phyloP scores from a whole-genome alignment of 2,797 vertebrate species.

The Streptopelia turtur region DNA sequence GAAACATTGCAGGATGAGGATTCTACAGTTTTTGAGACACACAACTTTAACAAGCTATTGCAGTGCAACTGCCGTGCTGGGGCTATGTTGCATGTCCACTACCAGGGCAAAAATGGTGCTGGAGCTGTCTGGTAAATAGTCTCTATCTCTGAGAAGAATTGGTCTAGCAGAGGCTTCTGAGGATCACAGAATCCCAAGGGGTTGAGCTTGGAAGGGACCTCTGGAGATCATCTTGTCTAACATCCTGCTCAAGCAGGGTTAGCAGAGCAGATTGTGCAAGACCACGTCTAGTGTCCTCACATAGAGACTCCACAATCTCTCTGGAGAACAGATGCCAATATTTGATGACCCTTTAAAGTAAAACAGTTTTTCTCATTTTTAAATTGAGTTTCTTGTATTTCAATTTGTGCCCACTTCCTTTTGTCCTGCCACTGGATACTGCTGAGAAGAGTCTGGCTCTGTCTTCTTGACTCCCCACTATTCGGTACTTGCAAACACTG shows the following conservation, averaged over 20 bases:
- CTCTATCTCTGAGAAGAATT: neutral
- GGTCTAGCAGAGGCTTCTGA: neutral
- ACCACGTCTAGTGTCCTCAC: too few species aligned
- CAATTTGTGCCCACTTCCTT: neutral
- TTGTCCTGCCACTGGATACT: neutral
- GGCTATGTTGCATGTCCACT: neutral
- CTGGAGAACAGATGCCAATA: neutral
- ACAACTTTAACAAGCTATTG: neutral
- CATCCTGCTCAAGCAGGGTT: neutral
- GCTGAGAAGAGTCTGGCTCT: neutral
- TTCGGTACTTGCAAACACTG: neutral
- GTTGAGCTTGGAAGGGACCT: neutral
- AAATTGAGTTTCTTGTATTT: neutral
- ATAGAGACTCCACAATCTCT: neutral
- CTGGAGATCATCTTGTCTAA: neutral
- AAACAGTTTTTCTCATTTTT: neutral
- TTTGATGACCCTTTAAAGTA: neutral
- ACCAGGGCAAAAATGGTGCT: neutral
- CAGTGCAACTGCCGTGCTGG: neutral
- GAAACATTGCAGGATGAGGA: neutral
- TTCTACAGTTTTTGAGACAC: neutral
- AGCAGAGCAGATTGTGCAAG: neutral
- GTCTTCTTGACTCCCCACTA: neutral
- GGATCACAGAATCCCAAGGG: neutral
- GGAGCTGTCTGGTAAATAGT: neutral